A percentile compares a stretch with the other conserved stretches of the same genome.
Conservation (phyloP, 2,888 invertebrate genomes). For the Acleris literana region DNA sequence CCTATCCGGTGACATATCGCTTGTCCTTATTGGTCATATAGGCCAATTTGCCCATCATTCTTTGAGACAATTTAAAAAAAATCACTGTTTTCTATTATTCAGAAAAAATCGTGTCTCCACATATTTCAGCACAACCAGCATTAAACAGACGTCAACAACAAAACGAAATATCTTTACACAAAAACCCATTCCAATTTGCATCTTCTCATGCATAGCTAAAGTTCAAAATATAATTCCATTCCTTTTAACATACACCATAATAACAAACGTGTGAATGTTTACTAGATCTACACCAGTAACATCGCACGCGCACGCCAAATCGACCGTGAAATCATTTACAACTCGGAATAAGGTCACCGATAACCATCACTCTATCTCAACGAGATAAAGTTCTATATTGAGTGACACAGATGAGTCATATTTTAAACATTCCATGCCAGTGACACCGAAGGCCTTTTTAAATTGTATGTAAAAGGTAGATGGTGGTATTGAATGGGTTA, state of each 20-base stretch:
- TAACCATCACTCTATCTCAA: background rate
- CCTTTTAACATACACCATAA: background rate
- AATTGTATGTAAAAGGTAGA: background rate
- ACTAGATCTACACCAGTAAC: background rate
- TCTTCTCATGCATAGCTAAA: no score
- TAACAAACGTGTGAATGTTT: background rate
- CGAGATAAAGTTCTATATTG: background rate
- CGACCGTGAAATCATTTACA: constrained; percentile 31
- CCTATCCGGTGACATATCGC: no score
- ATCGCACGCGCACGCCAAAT: constrained; percentile 22
- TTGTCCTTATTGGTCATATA: no score
- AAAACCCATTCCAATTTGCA: no score
- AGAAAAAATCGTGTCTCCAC: no score
- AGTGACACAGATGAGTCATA: constrained; percentile 1
- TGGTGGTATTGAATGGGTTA: background rate
- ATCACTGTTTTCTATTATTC: no score
- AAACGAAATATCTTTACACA: no score
- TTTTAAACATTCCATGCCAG: background rate
- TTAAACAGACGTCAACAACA: no score
- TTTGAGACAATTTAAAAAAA: no score
- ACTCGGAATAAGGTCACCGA: constrained; percentile 15
- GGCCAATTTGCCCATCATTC: no score
- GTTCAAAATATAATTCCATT: background rate
- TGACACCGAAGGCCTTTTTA: no score
- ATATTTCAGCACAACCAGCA: no score